phyloP scores from a whole-genome alignment of 2,113 vertebrate species.

The Cervus canadensis region DNA sequence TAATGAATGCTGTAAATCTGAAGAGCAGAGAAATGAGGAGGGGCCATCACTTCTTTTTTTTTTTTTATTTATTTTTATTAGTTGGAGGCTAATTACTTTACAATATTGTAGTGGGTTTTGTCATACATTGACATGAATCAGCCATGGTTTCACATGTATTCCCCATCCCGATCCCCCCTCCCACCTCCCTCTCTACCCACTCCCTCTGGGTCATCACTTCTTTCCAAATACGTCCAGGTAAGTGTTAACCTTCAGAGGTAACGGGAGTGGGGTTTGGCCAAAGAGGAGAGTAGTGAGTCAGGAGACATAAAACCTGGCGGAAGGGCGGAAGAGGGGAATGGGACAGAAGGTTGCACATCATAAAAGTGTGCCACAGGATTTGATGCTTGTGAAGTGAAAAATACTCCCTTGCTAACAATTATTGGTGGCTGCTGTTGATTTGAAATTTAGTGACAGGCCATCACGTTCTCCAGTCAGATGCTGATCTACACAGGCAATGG shows the following conservation, averaged over 20 bases:
- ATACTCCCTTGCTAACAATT: constrained; percentile 45
- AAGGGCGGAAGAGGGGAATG: not conserved
- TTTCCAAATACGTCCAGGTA: not conserved
- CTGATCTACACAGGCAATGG: constrained; percentile 74
- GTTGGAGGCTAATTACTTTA: too few species aligned
- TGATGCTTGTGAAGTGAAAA: constrained; percentile 62
- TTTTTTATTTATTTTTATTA: too few species aligned
- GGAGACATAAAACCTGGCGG: not conserved
- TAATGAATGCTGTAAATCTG: not conserved
- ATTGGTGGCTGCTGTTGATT: constrained; percentile 63
- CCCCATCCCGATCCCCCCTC: too few species aligned
- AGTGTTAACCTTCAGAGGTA: not conserved
- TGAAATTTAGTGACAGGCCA: constrained; percentile 75
- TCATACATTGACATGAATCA: too few species aligned
- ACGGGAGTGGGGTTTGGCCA: not conserved
- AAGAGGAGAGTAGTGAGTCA: not conserved
- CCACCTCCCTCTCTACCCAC: too few species aligned
- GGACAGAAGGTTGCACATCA: not conserved
- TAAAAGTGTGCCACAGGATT: constrained; percentile 40
- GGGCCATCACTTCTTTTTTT: not conserved
- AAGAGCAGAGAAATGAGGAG: not conserved
- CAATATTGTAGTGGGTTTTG: too few species aligned
- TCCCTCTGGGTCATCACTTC: not conserved
- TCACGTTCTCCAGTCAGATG: constrained; percentile 56
- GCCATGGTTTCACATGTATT: too few species aligned